A percentile compares a stretch with the other conserved stretches of the same genome.
Evolutionary conservation across 2,888 invertebrate species (phyloP).

Genomic region (Panzeria rudis): DNA sequence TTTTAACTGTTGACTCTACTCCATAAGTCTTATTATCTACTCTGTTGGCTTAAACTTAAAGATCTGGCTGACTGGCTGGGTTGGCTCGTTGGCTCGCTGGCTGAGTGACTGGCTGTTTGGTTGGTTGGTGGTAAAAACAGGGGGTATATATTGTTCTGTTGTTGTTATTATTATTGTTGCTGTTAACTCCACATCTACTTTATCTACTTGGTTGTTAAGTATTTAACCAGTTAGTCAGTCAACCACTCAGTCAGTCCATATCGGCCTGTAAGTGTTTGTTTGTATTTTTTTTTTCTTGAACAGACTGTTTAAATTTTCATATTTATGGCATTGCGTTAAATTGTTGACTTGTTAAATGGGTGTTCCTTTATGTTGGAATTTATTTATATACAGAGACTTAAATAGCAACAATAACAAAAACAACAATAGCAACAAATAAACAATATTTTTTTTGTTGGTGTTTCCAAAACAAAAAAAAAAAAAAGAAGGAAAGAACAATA

Average conservation of each 20-base stretch:
- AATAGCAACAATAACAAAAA: constrained; percentile 49
- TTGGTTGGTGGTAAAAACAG: constrained; percentile 57
- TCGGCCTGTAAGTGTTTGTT: constrained; percentile 21
- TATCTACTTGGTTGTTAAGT: constrained; percentile 67
- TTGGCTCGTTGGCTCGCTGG: constrained; percentile 27
- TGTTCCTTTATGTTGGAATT: constrained; percentile 78
- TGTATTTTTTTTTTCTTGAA: constrained; percentile 23
- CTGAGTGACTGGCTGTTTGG: constrained; percentile 28
- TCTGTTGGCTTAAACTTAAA: constrained; percentile 30
- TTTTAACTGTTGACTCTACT: constrained; percentile 63
- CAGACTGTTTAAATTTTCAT: constrained; percentile 74
- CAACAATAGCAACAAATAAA: constrained; percentile 61
- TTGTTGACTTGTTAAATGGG: constrained; percentile 84
- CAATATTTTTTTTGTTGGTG: constrained; percentile 35
- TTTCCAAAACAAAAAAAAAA: constrained; percentile 5
- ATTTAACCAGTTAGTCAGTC: constrained; percentile 63
- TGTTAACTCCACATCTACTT: constrained; percentile 62
- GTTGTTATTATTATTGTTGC: constrained; percentile 40
- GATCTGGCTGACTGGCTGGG: constrained; percentile 2
- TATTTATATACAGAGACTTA: constrained; percentile 64
- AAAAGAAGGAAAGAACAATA: not conserved
- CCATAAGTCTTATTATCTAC: constrained; percentile 51
- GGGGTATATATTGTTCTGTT: constrained; percentile 41
- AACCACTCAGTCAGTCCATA: constrained; percentile 46
- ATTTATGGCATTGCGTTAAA: constrained; percentile 83